These are phyloP conservation scores for Daubentonia madagascariensis DNA, from an alignment of 2,113 vertebrate genomes.

Conservation along the genomic window DNA sequence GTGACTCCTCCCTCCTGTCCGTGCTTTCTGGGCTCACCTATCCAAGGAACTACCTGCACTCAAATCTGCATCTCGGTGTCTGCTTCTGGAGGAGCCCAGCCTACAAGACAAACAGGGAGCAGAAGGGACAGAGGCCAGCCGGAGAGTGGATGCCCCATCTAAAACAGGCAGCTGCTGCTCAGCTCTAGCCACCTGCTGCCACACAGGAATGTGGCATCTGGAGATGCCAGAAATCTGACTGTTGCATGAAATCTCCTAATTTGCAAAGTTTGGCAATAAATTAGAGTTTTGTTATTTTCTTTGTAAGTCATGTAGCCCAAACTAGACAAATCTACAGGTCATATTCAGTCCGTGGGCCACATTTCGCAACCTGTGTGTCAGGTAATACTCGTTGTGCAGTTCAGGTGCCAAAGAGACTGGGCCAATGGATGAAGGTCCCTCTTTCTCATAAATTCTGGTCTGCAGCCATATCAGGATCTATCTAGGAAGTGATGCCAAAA, in stretches of 20 bases:
- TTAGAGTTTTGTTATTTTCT: not conserved
- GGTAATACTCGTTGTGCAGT: not conserved
- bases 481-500: too few relatives aligned
- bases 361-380: not conserved
- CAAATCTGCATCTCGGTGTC: rapidly evolving
- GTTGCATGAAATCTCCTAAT: not conserved
- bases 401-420: not conserved
- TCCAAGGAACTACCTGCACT: not conserved
- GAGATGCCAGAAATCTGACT: not conserved
- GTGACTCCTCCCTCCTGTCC: rapidly evolving
- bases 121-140: not conserved
- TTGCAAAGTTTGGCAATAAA: not conserved
- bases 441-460: not conserved
- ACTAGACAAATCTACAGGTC: not conserved
- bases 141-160: not conserved
- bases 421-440: not conserved
- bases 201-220: not conserved
- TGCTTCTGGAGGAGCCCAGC: not conserved
- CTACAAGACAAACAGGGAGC: not conserved
- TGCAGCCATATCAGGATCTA: not conserved
- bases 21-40: not conserved
- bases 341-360: not conserved
- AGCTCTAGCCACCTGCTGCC: not conserved
- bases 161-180: not conserved
- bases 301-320: not conserved